Evolutionary conservation across 2,888 invertebrate genomes (phyloP), one percentile per base, ranked within the genome.

Genomic region (Polietes domitor): DNA sequence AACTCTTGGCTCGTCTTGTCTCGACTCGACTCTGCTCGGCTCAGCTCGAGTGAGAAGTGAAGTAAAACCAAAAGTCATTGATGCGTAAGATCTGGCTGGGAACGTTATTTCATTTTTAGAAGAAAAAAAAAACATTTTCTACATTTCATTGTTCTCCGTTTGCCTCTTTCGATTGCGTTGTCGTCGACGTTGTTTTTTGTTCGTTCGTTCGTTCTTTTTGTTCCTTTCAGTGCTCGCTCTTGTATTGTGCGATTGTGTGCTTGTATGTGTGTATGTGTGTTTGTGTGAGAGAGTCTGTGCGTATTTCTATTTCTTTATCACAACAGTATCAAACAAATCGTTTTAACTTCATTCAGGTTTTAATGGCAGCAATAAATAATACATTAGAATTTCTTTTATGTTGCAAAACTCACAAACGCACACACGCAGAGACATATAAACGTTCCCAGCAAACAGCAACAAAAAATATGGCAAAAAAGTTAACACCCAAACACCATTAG

Each of bases 331-430:
- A 77, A 80, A 83, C 77, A 78, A 83, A 77, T 80, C 80, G 71
- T 72, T 77, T 80, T 65, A 77, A 77, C 77, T 80, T 80, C 58
- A 75, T 77, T 78, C 77, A 80, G 58, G 58, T 50, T 75, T 50
- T 75, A 80, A 83, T 75, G 77, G 71, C 75, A 68, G 72, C 75
- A 80, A 83, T 83, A 83, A 83, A 83, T 83, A 80, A 80, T 72
- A 78, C 72, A 83, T 80, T 80, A 71, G 50, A 80, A 75, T 65
- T 78, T 71, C 71, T 77, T 75, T 80, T 77, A 77, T 75, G 43
- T 75, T 78, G 37, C 41, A 47, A 70, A 78, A 78, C 73, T 74
- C 43, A 58, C 37, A 72, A 63, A 75, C 63, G 21, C 21, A 58
- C 3, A 26, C 26, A 58, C 10, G 26, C 12, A 26, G 4, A 21